phyloP scores from a whole-genome alignment of 2,113 vertebrate genomes.

The Gymnogyps californianus region DNA sequence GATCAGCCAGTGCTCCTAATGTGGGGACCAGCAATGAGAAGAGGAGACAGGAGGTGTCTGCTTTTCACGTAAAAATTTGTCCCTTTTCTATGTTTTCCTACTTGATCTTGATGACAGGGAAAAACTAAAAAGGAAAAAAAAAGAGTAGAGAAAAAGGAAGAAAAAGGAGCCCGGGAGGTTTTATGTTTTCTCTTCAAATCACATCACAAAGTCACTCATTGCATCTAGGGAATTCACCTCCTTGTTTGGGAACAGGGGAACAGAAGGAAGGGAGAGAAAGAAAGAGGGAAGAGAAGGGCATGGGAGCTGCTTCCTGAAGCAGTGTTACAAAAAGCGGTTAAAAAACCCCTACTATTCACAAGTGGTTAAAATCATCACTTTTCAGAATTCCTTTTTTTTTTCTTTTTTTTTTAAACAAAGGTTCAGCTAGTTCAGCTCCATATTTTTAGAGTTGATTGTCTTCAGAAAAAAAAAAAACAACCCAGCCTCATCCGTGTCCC shows the following conservation, averaged over 20 bases:
- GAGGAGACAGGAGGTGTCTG: neutral
- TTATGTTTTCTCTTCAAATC: slow-evolving; percentile 37
- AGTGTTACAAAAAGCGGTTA: slow-evolving; percentile 73
- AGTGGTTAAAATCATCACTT: slow-evolving; percentile 68
- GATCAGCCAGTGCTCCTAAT: neutral
- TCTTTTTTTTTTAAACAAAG: slow-evolving; percentile 36
- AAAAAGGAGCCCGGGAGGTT: slow-evolving; percentile 33
- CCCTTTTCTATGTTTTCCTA: neutral
- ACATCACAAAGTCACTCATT: neutral
- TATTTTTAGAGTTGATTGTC: slow-evolving; percentile 68
- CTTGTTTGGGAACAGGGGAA: slow-evolving; percentile 33
- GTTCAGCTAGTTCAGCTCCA: slow-evolving; percentile 61
- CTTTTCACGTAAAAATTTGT: neutral
- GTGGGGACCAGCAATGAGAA: neutral
- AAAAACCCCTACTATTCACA: slow-evolving; percentile 69
- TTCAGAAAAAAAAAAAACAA: neutral
- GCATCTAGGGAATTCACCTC: slow-evolving; percentile 61
- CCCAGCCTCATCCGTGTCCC: slow-evolving; percentile 40
- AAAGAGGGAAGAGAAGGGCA: slow-evolving; percentile 16
- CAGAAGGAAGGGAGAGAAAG: slow-evolving; percentile 44
- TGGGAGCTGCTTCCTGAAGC: slow-evolving; percentile 67
- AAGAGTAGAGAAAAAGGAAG: neutral
- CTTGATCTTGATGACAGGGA: neutral
- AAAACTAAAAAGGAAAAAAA: neutral
- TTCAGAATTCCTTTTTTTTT: slow-evolving; percentile 37